phyloP scores from a whole-genome alignment of 2,888 invertebrate genomes.

The Pecten maximus region DNA sequence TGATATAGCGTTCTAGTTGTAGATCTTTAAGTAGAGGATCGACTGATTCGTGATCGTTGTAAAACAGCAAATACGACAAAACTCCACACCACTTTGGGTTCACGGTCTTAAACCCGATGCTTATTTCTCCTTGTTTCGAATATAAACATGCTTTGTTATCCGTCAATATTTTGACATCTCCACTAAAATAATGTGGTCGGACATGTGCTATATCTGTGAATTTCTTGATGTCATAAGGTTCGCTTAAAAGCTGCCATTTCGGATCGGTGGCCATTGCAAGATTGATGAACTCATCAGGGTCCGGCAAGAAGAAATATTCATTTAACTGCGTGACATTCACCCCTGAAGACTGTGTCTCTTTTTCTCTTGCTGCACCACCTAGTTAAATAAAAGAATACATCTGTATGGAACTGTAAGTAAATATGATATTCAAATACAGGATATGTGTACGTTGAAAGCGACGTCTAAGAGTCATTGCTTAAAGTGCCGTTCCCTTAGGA shows the following conservation, averaged over 20 bases:
- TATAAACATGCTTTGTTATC: neutral
- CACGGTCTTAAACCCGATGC: neutral
- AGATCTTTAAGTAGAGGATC: neutral
- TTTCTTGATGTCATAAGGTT: neutral
- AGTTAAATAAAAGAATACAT: neutral
- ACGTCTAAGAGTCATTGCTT: no score
- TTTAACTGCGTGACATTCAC: neutral
- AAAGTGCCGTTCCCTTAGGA: no score
- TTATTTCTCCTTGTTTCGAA: conserved; percentile 1
- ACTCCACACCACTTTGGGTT: neutral
- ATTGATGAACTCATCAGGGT: neutral
- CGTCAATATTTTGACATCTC: neutral
- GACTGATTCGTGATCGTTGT: neutral
- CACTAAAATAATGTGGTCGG: neutral
- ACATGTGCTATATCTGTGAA: neutral
- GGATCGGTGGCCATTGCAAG: neutral
- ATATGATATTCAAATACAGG: no score
- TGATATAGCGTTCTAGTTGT: neutral
- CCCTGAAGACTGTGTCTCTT: neutral
- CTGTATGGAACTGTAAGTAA: no score
- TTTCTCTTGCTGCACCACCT: conserved; percentile 7
- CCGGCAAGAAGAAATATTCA: neutral
- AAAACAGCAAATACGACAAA: conserved; percentile 3
- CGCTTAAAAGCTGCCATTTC: neutral
- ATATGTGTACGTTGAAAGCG: no score